Evolutionary conservation across 2,797 vertebrate species (phyloP).

Genomic region (Staurois parvus): DNA sequence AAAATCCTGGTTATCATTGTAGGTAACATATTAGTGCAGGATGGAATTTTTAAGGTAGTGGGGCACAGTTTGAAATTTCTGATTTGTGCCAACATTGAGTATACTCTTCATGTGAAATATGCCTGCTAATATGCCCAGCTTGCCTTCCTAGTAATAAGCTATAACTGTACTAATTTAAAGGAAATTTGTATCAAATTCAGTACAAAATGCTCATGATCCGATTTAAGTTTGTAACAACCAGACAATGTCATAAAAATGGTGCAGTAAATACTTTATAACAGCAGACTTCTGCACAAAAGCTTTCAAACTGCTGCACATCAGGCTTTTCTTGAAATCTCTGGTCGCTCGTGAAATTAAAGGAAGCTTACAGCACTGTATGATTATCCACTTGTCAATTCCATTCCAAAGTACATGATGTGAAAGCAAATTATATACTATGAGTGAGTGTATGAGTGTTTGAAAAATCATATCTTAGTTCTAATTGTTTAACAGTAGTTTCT

Average conservation of each 20-base stretch:
- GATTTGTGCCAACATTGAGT: neutral
- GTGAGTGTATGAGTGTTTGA: neutral
- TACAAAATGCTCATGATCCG: neutral
- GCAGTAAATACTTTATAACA: slow-evolving; percentile 1
- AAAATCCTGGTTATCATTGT: neutral
- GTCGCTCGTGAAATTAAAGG: slow-evolving; percentile 35
- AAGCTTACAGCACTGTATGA: slow-evolving; percentile 35
- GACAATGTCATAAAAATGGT: neutral
- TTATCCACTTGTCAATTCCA: slow-evolving; percentile 48
- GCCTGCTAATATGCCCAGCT: neutral
- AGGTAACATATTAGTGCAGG: neutral
- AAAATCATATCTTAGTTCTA: slow-evolving; percentile 25
- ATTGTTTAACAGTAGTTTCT: neutral
- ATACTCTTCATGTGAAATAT: neutral
- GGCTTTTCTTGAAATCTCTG: slow-evolving; percentile 23
- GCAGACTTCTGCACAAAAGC: neutral
- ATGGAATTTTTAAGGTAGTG: neutral
- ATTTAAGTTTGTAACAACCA: slow-evolving; percentile 10
- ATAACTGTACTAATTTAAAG: neutral
- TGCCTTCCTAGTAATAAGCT: neutral
- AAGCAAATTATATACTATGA: slow-evolving; percentile 36
- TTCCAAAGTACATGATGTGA: slow-evolving; percentile 31
- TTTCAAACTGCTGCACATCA: slow-evolving; percentile 5
- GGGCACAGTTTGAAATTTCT: neutral
- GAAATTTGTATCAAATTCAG: neutral